Percentiles rank a stretch among this genome's conserved stretches.
Conservation (phyloP, 23 tunicate genomes). For the Styela plicata region DNA sequence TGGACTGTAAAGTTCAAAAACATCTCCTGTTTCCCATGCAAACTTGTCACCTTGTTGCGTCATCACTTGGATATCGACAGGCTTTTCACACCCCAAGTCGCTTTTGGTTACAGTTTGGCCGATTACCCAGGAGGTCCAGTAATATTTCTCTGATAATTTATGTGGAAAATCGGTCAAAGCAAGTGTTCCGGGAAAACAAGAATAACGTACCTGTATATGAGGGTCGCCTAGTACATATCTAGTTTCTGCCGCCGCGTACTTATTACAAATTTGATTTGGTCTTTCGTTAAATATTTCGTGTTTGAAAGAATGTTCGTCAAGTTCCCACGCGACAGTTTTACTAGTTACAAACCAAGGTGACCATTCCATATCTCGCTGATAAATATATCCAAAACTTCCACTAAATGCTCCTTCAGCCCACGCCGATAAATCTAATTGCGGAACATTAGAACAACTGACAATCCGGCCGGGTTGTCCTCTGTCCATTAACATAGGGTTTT, state of each 20-base stretch:
- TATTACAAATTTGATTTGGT: conserved; percentile 48
- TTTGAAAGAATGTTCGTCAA: conserved; percentile 26
- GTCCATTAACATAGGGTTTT: background rate
- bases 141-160: conserved; percentile 47
- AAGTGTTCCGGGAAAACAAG: conserved; percentile 68
- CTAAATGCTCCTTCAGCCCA: background rate
- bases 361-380: conserved; percentile 48
- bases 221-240: conserved; percentile 23
- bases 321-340: conserved; percentile 15
- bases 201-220: conserved; percentile 57
- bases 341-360: conserved; percentile 74
- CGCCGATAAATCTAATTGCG: background rate
- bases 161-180: conserved; percentile 55
- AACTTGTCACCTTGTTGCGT: background rate
- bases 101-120: background rate
- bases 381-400: background rate
- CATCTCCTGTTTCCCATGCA: conserved; percentile 77
- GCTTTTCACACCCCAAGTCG: background rate
- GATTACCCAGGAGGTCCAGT: conserved; percentile 5
- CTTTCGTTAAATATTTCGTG: conserved; percentile 22
- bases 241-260: conserved; percentile 42
- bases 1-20: conserved; percentile 55
- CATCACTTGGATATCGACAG: conserved; percentile 5
- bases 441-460: background rate
- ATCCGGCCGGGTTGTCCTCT: background rate